Evolutionary conservation across 2,113 vertebrate species (phyloP).

Genomic region (Carassius gibelio): DNA sequence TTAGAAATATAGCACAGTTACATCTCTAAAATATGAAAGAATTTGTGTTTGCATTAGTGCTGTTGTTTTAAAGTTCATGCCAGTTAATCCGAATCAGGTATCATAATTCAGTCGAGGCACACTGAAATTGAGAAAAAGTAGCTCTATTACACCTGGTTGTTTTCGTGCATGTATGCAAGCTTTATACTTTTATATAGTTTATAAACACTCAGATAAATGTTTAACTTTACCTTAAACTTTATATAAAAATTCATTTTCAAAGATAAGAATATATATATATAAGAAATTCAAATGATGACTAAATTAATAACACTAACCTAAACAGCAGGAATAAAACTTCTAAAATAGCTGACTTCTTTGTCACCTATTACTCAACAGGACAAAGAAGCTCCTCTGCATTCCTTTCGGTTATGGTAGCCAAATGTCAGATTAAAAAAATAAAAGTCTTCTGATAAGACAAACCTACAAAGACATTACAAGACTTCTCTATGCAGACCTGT

Average conservation of each 20-base stretch:
- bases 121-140: background rate
- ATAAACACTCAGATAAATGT: background rate
- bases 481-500: background rate
- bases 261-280: background rate
- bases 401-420: background rate
- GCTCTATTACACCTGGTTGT: background rate
- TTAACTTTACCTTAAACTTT: slow-evolving; percentile 2
- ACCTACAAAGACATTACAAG: background rate
- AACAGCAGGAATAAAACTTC: background rate
- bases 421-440: background rate
- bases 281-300: background rate
- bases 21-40: background rate
- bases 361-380: background rate
- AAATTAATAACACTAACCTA: background rate
- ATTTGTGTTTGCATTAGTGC: background rate
- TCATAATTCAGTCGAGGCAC: background rate
- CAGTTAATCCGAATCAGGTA: background rate
- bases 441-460: background rate
- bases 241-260: background rate
- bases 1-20: background rate
- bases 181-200: background rate
- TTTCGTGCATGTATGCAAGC: background rate
- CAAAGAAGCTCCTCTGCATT: background rate
- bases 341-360: background rate
- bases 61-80: background rate